Evolutionary conservation across 2,797 vertebrate genomes (phyloP).

Genomic region (Dermochelys coriacea): DNA sequence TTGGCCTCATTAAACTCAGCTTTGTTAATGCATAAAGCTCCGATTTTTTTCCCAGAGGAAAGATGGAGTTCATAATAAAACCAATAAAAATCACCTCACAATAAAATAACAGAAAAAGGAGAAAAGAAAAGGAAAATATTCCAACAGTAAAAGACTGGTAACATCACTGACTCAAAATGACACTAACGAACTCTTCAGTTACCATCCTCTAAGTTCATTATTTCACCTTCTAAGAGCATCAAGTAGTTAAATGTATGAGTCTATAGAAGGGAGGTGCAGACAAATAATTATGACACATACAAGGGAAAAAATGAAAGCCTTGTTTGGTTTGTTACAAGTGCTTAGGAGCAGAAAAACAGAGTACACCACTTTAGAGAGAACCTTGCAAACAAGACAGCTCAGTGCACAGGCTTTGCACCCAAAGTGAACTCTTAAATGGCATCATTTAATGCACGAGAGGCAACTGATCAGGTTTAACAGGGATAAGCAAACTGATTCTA

Average conservation of each 20-base stretch:
- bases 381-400: not conserved
- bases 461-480: not conserved
- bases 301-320: not conserved
- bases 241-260: not conserved
- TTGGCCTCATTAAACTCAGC: not conserved
- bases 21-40: not conserved
- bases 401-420: not conserved
- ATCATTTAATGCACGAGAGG: not conserved
- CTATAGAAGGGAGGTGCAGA: not conserved
- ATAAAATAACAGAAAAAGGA: not conserved
- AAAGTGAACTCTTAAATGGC: not conserved
- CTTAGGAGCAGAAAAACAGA: not conserved
- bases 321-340: not conserved
- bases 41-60: too few species aligned
- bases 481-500: not conserved
- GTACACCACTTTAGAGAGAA: not conserved
- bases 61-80: not conserved
- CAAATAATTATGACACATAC: not conserved
- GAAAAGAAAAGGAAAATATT: not conserved
- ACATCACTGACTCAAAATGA: not conserved
- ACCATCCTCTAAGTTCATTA: not conserved
- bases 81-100: not conserved
- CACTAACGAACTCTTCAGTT: not conserved
- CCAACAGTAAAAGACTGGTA: not conserved
- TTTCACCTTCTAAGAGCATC: not conserved